Conservation (phyloP, 2,888 invertebrate species). For the Pristionchus japonicus region DNA sequence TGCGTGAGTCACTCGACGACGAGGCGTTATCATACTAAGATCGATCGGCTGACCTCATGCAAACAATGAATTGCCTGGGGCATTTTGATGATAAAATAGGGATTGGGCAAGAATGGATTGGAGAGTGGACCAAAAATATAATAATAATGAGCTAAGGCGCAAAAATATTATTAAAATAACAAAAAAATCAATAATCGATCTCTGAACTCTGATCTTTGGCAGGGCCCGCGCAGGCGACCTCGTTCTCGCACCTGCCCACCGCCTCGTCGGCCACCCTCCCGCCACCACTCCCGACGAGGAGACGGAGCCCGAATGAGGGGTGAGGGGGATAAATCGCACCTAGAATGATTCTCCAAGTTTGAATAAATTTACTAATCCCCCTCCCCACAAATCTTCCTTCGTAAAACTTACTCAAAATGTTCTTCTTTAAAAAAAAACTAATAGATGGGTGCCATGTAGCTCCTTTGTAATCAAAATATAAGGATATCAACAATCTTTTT, state of each 20-base stretch:
- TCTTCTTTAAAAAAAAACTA: no score
- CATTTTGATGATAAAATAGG: neutral
- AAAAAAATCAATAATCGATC: neutral
- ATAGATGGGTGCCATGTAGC: no score
- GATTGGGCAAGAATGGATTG: neutral
- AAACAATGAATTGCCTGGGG: no score
- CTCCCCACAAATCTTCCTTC: no score
- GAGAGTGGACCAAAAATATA: no score
- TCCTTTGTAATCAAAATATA: no score
- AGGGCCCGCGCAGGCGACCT: slow-evolving; percentile 3
- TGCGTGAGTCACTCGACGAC: neutral
- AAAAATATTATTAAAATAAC: neutral
- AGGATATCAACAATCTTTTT: no score
- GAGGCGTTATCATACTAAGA: neutral
- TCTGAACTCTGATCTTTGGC: no score
- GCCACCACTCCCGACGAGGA: slow-evolving; percentile 25
- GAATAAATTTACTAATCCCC: no score
- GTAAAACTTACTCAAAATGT: no score
- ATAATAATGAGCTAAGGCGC: neutral
- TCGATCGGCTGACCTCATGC: neutral
- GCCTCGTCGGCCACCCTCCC: slow-evolving; percentile 11
- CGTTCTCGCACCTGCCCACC: slow-evolving; percentile 30
- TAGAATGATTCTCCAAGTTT: no score
- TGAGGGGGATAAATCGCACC: no score
- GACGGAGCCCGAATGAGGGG: slow-evolving; percentile 19